Base-by-base conservation (phyloP, 1,140 invertebrate genomes). In the Drosophila fuyamai region DNA sequence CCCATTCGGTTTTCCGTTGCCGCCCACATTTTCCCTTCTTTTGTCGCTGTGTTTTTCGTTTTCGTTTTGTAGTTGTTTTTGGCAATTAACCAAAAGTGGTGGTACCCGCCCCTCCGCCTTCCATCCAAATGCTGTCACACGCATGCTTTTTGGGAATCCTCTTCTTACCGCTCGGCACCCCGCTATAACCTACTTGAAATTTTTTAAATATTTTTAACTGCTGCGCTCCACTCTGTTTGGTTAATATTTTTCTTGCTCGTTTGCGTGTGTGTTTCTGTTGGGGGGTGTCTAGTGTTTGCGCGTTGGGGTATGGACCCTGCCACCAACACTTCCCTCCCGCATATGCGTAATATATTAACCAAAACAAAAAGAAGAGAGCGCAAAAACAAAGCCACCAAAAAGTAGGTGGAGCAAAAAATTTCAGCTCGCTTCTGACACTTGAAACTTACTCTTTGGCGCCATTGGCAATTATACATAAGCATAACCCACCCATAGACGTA, bases 161-260 rank as follows among this genome's bases (percentile, higher is more conserved):
- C 55, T 41, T 18, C 72, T 47, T 6, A 16, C 18, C 10, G 4
- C 23, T n/a, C 46, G 23, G 4, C 47, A 14, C 47, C 29, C 27
- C n/a, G 13, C 56, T 51, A 60, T 65, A 48, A 54, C 65, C 55
- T 63, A 70, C 79, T 86, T 67, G 79, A 83, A 79, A 79, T 67
- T 86, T 86, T 86, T 86, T 74, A 86, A 86, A 86, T 86, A 86
- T 86, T 88, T 86, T 86, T 88, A 86, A 88, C 83, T 82, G 83
- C 83, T 82, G 76, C 79, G 78, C 82, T 70, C 46, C 58, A 43
- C 36, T 86, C 83, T 86, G 83, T 88, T 86, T 86, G 83, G 83
- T 86, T 86, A 86, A 86, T 86, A 86, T 86, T 86, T 86, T 68
- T 57, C 58, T 61, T 67, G 51, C 59, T 48, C 23, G 23, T 23